These are phyloP conservation scores for Amblyopsis rosae DNA, from an alignment of 2,113 vertebrate genomes.

Conservation along the genomic window DNA sequence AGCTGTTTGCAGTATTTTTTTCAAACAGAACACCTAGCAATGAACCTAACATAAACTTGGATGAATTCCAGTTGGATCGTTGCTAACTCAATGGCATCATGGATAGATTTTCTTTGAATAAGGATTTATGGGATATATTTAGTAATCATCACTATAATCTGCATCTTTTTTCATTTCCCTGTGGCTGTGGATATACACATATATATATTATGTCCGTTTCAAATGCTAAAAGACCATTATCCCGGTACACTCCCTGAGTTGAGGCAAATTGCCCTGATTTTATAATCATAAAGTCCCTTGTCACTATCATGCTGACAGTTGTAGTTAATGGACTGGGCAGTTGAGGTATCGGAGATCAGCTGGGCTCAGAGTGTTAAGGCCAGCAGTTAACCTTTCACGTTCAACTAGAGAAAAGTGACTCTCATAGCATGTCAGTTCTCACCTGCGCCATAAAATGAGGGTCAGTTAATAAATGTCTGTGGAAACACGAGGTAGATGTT, in stretches of 20 bases:
- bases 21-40: background rate
- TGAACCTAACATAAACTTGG: background rate
- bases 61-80: background rate
- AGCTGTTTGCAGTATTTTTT: background rate
- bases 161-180: background rate
- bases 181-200: background rate
- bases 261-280: background rate
- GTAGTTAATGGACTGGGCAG: constrained; percentile 26
- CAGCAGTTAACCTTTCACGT: constrained; percentile 37
- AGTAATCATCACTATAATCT: background rate
- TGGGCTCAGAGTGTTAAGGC: constrained; percentile 32
- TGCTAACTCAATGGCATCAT: background rate
- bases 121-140: background rate
- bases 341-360: constrained; percentile 2
- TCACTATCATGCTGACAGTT: constrained; percentile 27
- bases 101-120: background rate
- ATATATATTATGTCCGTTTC: background rate
- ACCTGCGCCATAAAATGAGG: constrained; percentile 3
- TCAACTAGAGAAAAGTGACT: constrained; percentile 12
- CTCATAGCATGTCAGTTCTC: constrained; percentile 12
- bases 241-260: background rate
- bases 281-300: constrained; percentile 10
- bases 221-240: background rate
- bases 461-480: constrained; percentile 18
- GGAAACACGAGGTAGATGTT: constrained; percentile 8